These are phyloP conservation scores for Cheilosia vernalis DNA, from an alignment of 2,888 invertebrate genomes.

Conservation along the genomic window DNA sequence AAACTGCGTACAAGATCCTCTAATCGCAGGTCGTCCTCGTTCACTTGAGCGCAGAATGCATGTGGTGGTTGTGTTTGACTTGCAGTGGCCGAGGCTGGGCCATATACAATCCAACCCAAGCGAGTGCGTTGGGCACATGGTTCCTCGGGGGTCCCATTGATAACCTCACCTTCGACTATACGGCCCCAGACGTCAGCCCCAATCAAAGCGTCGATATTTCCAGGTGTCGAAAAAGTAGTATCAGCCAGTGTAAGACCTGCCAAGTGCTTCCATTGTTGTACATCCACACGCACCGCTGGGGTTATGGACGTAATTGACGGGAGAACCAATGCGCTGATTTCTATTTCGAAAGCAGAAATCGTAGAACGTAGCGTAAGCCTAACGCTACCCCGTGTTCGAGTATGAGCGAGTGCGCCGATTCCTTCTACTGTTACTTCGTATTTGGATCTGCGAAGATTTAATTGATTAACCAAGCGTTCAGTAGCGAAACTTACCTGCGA, in stretches of 20 bases:
- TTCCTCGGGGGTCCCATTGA: slow-evolving; percentile 12
- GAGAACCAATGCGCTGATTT: slow-evolving; percentile 8
- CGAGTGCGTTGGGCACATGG: slow-evolving; percentile 45
- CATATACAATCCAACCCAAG: slow-evolving; percentile 58
- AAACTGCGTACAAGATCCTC: slow-evolving; percentile 51
- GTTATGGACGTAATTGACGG: slow-evolving; percentile 18
- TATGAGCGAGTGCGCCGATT: slow-evolving; percentile 27
- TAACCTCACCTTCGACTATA: slow-evolving; percentile 22
- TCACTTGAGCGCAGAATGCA: neutral
- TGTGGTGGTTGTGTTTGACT: neutral
- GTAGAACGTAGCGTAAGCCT: slow-evolving; percentile 10
- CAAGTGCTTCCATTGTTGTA: too few species aligned
- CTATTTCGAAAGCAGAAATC: neutral
- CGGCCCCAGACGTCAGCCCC: slow-evolving; percentile 22
- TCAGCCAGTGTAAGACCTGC: slow-evolving; percentile 1
- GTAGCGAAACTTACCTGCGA: too few species aligned
- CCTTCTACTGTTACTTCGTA: too few species aligned
- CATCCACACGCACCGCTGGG: too few species aligned
- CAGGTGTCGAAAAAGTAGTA: neutral
- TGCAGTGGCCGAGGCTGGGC: slow-evolving; percentile 25
- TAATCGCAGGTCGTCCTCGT: slow-evolving; percentile 15
- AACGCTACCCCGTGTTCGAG: slow-evolving; percentile 37
- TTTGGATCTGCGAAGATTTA: too few species aligned
- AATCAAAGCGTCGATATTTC: slow-evolving; percentile 12
- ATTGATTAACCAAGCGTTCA: too few species aligned